Conservation (phyloP, 1,140 invertebrate genomes). For the Pogonomyrmex californicus region DNA sequence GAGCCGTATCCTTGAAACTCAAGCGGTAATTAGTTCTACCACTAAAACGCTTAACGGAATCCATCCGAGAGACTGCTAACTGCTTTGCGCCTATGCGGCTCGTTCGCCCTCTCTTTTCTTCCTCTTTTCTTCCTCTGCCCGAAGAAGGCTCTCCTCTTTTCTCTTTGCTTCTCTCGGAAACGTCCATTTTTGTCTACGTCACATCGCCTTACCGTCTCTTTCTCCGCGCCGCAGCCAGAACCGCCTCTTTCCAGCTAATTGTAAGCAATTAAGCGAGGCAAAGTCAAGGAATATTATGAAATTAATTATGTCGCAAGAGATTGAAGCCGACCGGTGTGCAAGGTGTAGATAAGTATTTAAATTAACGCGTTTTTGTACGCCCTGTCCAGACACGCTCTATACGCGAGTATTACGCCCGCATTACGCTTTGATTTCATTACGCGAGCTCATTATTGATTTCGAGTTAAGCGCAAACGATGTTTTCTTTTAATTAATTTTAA, state of each 20-base stretch:
- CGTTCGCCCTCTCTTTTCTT: not conserved
- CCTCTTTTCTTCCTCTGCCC: not conserved
- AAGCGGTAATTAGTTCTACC: conserved; percentile 75
- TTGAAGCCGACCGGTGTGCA: conserved; percentile 53
- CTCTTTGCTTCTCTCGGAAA: conserved; percentile 38
- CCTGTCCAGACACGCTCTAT: not conserved
- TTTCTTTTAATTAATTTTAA: conserved; percentile 54
- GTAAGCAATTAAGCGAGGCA: conserved; percentile 72
- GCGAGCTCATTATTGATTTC: conserved; percentile 52
- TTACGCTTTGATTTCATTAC: conserved; percentile 60
- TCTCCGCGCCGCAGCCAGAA: conserved; percentile 3
- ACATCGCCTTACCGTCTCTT: not conserved
- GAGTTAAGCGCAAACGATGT: conserved; percentile 18
- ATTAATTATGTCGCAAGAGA: conserved; percentile 71
- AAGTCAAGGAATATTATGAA: conserved; percentile 73
- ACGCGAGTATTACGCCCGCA: not conserved
- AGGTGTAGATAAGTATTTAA: conserved; percentile 74
- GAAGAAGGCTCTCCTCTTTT: not conserved
- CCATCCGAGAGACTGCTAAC: conserved; percentile 72
- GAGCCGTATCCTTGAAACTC: conserved; percentile 63
- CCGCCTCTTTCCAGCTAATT: conserved; percentile 66
- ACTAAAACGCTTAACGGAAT: conserved; percentile 74
- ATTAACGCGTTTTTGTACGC: conserved; percentile 62
- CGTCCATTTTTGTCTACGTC: not conserved
- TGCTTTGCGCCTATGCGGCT: conserved; percentile 69